Evolutionary conservation across 64 coral and sea anemone genomes (phyloP).

Genomic region (Cladopsammia gracilis): DNA sequence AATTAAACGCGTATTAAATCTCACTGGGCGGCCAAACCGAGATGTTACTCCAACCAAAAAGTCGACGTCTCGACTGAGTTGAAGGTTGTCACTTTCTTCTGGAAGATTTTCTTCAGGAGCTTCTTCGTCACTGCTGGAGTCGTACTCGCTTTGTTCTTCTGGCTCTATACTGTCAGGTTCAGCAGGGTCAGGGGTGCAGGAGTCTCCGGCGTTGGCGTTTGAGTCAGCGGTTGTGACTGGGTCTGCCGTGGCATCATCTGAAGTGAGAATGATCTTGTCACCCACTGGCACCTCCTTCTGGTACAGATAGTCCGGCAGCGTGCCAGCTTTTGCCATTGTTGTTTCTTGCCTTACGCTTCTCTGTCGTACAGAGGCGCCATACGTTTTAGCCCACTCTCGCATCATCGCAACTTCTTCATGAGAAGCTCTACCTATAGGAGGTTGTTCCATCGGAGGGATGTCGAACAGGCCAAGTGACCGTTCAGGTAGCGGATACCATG

Average conservation of each 20-base stretch:
- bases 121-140: constrained; percentile 57
- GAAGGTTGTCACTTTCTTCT: neutral
- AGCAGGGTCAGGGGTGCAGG: neutral
- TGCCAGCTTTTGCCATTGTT: constrained; percentile 54
- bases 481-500: constrained; percentile 67
- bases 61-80: constrained; percentile 48
- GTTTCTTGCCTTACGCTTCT: constrained; percentile 54
- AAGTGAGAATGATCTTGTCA: constrained; percentile 16
- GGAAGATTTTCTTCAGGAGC: neutral
- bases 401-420: constrained; percentile 15
- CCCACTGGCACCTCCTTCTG: neutral
- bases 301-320: constrained; percentile 35
- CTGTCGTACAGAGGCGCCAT: constrained; percentile 42
- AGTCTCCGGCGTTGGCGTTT: constrained; percentile 1
- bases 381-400: constrained; percentile 31
- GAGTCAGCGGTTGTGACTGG: constrained; percentile 13
- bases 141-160: constrained; percentile 42
- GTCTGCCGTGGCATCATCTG: constrained; percentile 9
- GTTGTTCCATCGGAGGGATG: constrained; percentile 35
- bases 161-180: neutral
- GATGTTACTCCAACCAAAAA: constrained; percentile 44
- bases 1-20: constrained; percentile 47
- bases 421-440: neutral
- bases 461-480: neutral
- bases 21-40: constrained; percentile 31